Evolutionary conservation across 2,888 invertebrate genomes (phyloP), one percentile per base, ranked within the genome.

Genomic region (Prosapia bicincta): DNA sequence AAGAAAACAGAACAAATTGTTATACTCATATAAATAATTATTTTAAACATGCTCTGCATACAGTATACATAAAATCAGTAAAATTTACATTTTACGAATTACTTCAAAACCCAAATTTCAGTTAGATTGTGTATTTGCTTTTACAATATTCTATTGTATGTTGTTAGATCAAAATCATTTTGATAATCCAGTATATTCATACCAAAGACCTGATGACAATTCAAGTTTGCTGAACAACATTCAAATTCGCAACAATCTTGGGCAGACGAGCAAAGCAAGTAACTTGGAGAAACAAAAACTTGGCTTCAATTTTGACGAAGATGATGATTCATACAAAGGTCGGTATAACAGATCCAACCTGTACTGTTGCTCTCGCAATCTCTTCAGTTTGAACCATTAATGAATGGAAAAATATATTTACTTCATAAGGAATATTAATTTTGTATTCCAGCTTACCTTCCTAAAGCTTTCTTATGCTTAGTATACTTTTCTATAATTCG

Each of bases 111-210:
- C 28, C 3, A 28, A 3, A 9, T 54, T 20, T n/a, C 54, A 54
- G 54, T 6, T 38, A 54, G 54, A 54, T 54, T 54, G 54, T 54
- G n/a, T 54, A 54, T 20, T 54, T 54, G 20, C 54, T 54, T 54
- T 38, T 9, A 68, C 71, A 69, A 72, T 66, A 72, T 65, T 66
- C 72, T 65, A 38, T 65, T 28, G 67, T 72, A n/a, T 71, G 76
- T 78, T 78, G 68, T 83, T 82, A 92, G 93, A 93, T 83, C 91
- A 92, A 82, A 93, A 93, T 84, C 95, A 96, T 85, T 96, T 96
- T 85, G 96, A 96, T 86, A 96, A 96, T 87, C 96, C 96, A 0
- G 95, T 95, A 3, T 96, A 96, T 85, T 92, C 94, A 13, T 93
- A 81, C 43, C 79, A 78, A 26, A 79, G 80, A 28, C 74, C 79